Conservation (phyloP, 2,888 invertebrate species). For the Schizaphis graminum region DNA sequence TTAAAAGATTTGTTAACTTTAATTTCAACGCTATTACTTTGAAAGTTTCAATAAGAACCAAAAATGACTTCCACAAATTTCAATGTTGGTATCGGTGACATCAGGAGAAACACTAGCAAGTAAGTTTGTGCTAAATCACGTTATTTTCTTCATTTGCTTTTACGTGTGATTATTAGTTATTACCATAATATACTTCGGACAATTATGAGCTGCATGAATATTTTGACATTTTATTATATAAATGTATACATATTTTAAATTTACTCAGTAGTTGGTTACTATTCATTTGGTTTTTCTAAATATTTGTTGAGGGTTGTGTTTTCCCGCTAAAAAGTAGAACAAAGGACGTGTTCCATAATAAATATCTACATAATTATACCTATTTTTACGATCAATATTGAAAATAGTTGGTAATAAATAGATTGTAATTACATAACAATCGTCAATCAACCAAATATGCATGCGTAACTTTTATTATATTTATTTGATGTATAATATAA, state of each 20-base stretch:
- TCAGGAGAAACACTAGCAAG: constrained; percentile 78
- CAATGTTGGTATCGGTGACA: constrained; percentile 75
- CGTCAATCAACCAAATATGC: not conserved
- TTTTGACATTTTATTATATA: not conserved
- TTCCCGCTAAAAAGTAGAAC: constrained; percentile 61
- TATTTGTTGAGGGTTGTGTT: not conserved
- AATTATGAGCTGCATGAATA: not conserved
- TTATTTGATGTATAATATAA: not conserved
- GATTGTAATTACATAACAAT: not conserved
- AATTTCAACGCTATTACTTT: not conserved
- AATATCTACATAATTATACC: not conserved
- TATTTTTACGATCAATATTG: not conserved
- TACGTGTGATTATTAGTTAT: not conserved
- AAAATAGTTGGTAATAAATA: too few relatives aligned
- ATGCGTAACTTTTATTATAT: not conserved
- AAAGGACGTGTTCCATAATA: not conserved
- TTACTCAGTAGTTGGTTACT: not conserved
- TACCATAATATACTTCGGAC: not conserved
- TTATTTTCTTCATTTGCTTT: not conserved
- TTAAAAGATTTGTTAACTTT: not conserved
- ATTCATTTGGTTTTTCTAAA: not conserved
- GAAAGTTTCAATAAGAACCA: not conserved
- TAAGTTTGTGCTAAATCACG: constrained; percentile 70
- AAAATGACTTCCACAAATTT: constrained; percentile 78
- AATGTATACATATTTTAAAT: not conserved